Conservation (phyloP, 2,888 invertebrate species). For the Pegoplata infirma region DNA sequence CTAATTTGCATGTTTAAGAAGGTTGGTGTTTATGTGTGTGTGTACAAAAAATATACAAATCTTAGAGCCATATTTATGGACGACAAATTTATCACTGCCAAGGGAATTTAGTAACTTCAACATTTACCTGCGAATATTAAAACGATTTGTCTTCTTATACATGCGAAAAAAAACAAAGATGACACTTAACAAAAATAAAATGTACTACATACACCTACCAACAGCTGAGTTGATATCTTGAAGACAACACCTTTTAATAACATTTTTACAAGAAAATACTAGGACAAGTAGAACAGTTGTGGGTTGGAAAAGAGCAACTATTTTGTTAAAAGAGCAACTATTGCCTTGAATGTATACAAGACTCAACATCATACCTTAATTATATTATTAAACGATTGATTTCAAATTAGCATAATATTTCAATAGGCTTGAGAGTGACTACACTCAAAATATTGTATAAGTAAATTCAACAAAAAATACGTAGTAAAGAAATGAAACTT, state of each 20-base stretch:
- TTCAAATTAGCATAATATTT: too few relatives aligned
- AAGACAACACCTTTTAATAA: conserved; percentile 21
- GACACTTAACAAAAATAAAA: conserved; percentile 21
- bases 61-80: conserved; percentile 56
- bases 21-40: not conserved
- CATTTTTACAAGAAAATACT: not conserved
- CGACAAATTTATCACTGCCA: conserved; percentile 59
- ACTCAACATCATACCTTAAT: too few relatives aligned
- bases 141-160: conserved; percentile 59
- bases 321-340: not conserved
- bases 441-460: too few relatives aligned
- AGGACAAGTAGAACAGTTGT: not conserved
- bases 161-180: conserved; percentile 23
- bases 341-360: too few relatives aligned
- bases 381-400: too few relatives aligned
- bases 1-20: not conserved
- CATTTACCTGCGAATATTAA: conserved; percentile 62
- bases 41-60: conserved; percentile 42
- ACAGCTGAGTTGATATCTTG: conserved; percentile 3
- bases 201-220: not conserved
- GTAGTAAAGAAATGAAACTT: too few relatives aligned
- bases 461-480: too few relatives aligned
- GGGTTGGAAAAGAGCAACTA: not conserved
- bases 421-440: too few relatives aligned
- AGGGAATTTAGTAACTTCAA: conserved; percentile 48